Evolutionary conservation across 1,140 invertebrate genomes (phyloP), one percentile per base, ranked within the genome.

Genomic region (Drosophila ercepeae): DNA sequence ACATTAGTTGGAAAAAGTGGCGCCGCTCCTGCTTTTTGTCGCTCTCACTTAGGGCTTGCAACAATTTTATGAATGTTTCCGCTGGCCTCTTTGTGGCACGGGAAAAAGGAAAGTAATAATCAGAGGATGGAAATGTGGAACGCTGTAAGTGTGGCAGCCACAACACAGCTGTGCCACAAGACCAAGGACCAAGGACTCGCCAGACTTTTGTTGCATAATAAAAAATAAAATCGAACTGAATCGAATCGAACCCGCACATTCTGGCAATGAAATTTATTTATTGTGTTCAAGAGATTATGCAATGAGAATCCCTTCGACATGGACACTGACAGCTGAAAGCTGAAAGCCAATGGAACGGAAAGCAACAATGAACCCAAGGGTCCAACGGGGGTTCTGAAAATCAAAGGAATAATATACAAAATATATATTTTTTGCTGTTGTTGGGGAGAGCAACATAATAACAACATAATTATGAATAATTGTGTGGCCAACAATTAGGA

Each of bases 381-480:
- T 2, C 25, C 19, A 36, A 7, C 11, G 19, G 13, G 9, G 8
- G 23, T 3, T 18, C 36, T n/a, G n/a, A 42, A 27, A 13, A 57
- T 13, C 34, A 36, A 16, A 58, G 27, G 34, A 50, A 36, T 59
- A 53, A 53, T 53, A 25, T 54, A 54, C n/a, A n/a, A n/a, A n/a
- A n/a, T 54, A 23, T 18, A 55, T 23, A 58, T 16, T 21, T 21
- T 21, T 21, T 21, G 21, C 2, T 2, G 21, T 21, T 2, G 21
- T 21, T 21, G 21, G 21, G 21, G 14, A 23, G 19, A 6, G 9
- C 5, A 32, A 3, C 29, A 32, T 41, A 54, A 32, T 46, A 52
- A 48, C 45, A 64, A 51, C 23, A 58, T 63, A 79, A 76, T 79
- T 86, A 68, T 61, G 41, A 60, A 48, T 59, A 75, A 78, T 81